A percentile compares a stretch with the other conserved stretches of the same genome.
phyloP scores from a whole-genome alignment of 2,113 vertebrate species.

The Piprites chloris region DNA sequence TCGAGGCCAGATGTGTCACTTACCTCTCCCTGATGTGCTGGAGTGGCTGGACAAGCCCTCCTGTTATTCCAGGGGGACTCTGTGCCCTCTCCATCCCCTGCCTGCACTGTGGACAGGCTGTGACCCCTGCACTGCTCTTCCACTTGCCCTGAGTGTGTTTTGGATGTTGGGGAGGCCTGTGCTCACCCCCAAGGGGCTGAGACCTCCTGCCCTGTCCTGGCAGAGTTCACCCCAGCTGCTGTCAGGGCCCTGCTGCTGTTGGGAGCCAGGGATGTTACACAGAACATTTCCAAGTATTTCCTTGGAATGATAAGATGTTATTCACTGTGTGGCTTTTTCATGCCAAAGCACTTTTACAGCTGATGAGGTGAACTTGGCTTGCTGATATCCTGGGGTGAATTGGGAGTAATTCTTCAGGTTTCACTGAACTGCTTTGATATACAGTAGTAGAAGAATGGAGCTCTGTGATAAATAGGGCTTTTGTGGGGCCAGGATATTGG shows the following conservation, averaged over 20 bases:
- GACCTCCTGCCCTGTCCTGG: not conserved
- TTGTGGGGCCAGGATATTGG: not conserved
- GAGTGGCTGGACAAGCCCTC: not conserved
- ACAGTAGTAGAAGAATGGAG: not conserved
- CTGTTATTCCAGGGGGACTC: not conserved
- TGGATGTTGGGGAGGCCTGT: not conserved
- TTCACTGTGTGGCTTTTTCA: not conserved
- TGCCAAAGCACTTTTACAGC: not conserved
- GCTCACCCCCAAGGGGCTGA: not conserved
- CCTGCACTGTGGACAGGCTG: not conserved
- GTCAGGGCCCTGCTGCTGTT: fast-evolving
- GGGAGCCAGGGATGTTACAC: not conserved
- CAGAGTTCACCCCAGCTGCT: not conserved
- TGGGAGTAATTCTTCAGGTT: not conserved
- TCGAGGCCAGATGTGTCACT: not conserved
- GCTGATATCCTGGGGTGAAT: not conserved
- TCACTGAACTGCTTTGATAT: not conserved
- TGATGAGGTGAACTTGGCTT: not conserved
- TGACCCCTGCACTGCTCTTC: not conserved
- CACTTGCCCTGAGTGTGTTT: not conserved
- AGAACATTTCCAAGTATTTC: not conserved
- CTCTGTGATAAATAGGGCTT: not conserved
- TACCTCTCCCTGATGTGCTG: fast-evolving
- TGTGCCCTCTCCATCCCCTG: not conserved
- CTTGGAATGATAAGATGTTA: not conserved